phyloP scores from a whole-genome alignment of 2,797 vertebrate genomes.

The Epinephelus coioides region DNA sequence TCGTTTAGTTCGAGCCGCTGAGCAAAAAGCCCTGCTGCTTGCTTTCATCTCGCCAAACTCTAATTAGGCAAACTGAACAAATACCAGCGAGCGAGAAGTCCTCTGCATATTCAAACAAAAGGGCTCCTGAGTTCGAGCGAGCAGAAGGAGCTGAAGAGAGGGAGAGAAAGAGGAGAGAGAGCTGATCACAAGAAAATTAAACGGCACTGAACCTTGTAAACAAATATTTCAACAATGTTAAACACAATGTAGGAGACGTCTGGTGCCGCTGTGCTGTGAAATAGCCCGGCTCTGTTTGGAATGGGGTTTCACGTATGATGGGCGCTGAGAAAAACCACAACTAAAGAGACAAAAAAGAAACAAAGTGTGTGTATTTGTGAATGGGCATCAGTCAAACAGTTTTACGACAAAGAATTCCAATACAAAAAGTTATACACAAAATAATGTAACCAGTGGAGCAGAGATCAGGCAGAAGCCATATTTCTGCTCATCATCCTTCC shows the following conservation, averaged over 20 bases:
- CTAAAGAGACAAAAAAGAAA: constrained; percentile 1
- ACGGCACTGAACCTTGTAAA: constrained; percentile 84
- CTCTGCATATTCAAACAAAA: constrained; percentile 78
- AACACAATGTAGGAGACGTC: constrained; percentile 73
- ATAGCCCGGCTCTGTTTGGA: constrained; percentile 58
- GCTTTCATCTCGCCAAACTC: constrained; percentile 75
- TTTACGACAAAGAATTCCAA: neutral
- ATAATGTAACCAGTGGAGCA: neutral
- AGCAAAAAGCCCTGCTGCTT: constrained; percentile 67
- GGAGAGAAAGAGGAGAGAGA: constrained; percentile 32
- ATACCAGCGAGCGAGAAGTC: constrained; percentile 67
- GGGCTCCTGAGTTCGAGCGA: constrained; percentile 65
- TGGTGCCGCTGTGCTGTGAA: constrained; percentile 77
- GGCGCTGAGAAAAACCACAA: constrained; percentile 23
- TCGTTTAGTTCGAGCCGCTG: constrained; percentile 54
- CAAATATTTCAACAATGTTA: constrained; percentile 85
- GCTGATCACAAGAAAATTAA: constrained; percentile 84
- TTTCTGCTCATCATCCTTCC: constrained; percentile 8
- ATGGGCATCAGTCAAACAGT: constrained; percentile 4
- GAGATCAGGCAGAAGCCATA: constrained; percentile 12
- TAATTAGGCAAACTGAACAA: constrained; percentile 77
- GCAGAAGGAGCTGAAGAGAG: constrained; percentile 53
- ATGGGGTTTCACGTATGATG: constrained; percentile 69
- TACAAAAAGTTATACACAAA: neutral
- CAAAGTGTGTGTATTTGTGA: neutral